Base-by-base conservation (phyloP, 2,888 invertebrate genomes). In the Cylindroiulus punctatus region DNA sequence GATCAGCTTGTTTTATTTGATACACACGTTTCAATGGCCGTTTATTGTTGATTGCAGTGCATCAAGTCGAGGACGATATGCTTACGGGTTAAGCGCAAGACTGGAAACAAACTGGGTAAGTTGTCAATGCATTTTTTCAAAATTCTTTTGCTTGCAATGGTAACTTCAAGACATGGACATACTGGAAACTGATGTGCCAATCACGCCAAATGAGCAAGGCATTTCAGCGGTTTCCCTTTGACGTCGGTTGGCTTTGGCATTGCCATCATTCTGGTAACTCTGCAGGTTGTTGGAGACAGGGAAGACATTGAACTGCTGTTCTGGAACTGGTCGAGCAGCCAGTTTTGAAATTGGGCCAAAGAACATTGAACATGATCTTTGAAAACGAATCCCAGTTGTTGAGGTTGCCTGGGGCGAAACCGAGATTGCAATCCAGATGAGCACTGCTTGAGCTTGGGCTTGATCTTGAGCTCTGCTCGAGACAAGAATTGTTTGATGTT, bases 71-170 rank as follows among this genome's bases (percentile, higher is more conserved):
- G 97, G 90, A 96, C 97, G 90, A 98, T 98, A 92, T 97, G 97
- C 91, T 93, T 98, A 88, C 94, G 98, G 85, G 97, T 98, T 88
- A 96, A 97, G 90, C 93, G 97, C 90, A 94, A 96, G 90, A 96
- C 95, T 90, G 96, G 96, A 90, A 95, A 95, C 89, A 94, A 96
- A 92, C 92, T 97, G 91, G 95, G 97, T 97, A 91, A 96, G 97
- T 94, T 76, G 76, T 76, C 76, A 76, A 12, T 22, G 57, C 76
- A 26, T 65, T 57, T n/a, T 10, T 26, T 65, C n/a, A n/a, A n/a
- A n/a, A n/a, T n/a, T n/a, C n/a, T n/a, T 22, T n/a, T 22, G 3
- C 5, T 65, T 10, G 22, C 65, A 4, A 8, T 36, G 36, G 36
- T 36, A 36, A 44, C 44, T 44, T 44, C 3, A 30, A 14, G 12